Base-by-base conservation (phyloP, 2,888 invertebrate species). In the Drosophila neotestacea region DNA sequence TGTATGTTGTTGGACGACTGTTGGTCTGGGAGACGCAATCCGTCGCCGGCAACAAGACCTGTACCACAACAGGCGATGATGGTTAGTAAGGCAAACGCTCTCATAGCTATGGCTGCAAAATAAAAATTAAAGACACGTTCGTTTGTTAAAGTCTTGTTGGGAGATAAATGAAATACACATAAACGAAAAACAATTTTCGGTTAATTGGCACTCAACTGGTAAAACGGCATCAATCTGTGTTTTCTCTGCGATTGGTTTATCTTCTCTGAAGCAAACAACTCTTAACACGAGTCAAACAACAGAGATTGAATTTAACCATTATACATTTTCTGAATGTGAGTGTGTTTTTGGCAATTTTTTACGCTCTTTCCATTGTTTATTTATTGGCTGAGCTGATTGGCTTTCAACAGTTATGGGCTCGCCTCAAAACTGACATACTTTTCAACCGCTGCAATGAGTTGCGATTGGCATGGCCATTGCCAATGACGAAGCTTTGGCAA, bases 1-100 rank as follows among this genome's bases (percentile, higher is more conserved):
- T 85, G 88, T 22, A 89, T 70, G 65, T 84, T 81, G 68, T 48
- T 85, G 48, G 86, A 76, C 79, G 88, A 76, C 83, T 90, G 89
- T 75, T 92, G 92, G 80, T 92, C 92, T 32, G 95, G 95, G n/a
- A 95, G 90, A 58, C 94, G 92, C 73, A 95, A 90, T 34, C 94
- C 94, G 41, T 95, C 94, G n/a, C 94, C 94, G 36, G 94, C 94
- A 46, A 78, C 81, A 22, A 82, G 67, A 73, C 93, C 91, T 62
- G 94, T 93, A 90, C 94, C 94, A 91, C 67, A 94, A 93, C 90
- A 67, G 22, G 74, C 62, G 50, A 73, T 54, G 39, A 77, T 50
- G 74, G 94, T 93, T 83, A 95, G 91, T 7, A 94, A 93, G 48
- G 44, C 58, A 52, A 82, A 28, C 34, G 69, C 68, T 72, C 67